A percentile compares a stretch with the other conserved stretches of the same genome.
These are phyloP conservation scores for Camelus dromedarius DNA, from an alignment of 2,113 vertebrate species.

Conservation along the genomic window DNA sequence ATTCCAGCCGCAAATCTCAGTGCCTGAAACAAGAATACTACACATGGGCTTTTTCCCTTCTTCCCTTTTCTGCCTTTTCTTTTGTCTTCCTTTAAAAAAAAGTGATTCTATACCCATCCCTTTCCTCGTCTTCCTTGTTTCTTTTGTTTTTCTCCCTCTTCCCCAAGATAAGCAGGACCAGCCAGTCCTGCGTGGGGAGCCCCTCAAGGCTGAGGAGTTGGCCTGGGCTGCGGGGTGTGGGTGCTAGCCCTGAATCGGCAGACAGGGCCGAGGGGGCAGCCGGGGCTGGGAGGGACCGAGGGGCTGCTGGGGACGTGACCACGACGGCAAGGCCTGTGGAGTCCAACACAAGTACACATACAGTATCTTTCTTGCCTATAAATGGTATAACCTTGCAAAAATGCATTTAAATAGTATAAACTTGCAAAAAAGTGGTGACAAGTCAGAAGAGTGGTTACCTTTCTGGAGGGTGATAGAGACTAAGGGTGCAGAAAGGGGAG, in stretches of 20 bases:
- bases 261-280: not conserved
- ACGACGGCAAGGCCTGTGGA: not conserved
- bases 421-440: not conserved
- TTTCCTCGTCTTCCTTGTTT: not conserved
- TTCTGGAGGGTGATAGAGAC: not conserved
- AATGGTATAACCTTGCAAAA: not conserved
- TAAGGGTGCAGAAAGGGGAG: not conserved
- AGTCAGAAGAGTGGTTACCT: not conserved
- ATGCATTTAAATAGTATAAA: not conserved
- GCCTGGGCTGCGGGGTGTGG: too few species aligned
- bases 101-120: not conserved
- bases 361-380: not conserved
- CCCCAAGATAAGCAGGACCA: not conserved
- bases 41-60: not conserved
- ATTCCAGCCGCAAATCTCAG: not conserved
- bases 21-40: not conserved
- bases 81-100: not conserved
- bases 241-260: not conserved
- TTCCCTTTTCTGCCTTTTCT: too few species aligned
- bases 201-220: not conserved
- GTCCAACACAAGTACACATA: not conserved
- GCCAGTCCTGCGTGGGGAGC: too few species aligned
- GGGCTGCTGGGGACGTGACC: too few species aligned
- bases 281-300: not conserved
- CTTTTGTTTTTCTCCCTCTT: not conserved